Evolutionary conservation across 1,140 invertebrate species (phyloP), one percentile per base, ranked within the genome.

Genomic region (Drosophila azteca): DNA sequence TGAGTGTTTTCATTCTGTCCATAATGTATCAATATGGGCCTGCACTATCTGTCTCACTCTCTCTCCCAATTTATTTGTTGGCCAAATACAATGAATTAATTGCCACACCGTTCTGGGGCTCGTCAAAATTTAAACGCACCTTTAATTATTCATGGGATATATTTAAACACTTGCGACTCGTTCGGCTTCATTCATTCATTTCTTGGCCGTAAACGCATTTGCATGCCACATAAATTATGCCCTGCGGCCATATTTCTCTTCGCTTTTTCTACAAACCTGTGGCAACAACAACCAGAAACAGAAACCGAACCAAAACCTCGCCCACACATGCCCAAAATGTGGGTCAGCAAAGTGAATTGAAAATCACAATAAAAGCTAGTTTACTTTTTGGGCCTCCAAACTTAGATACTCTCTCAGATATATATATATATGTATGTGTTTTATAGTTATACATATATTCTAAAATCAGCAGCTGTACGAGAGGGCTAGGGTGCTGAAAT

Each of bases 261-360:
- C 22, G 50, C 43, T 57, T 35, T 82, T 70, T 50, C n/a, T 55
- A 55, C 39, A 49, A 84, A 77, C 72, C 39, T 67, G 59, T 65
- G 49, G 55, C 45, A 59, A 50, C 26, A 48, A 58, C 43, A 55
- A 48, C 6, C 45, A 50, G 59, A 48, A 41, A 24, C 9, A 44
- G 20, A 45, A 39, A 43, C 71, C 44, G 59, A 48, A 41, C 31
- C 9, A 44, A 20, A 45, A 39, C 49, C 71, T 46, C 71, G 52
- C 64, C 63, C 79, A 77, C 64, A 51, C 61, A 48, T 62, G 68
- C 39, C 41, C 51, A 17, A 76, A 79, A 88, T 87, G 75, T 88
- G 78, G 82, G 82, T 87, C 82, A 87, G 78, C 78, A 63, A 76
- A 78, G 58, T 85, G 82, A 82, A 87, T 82, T 87, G 69, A 66